These are phyloP conservation scores for Notolabrus celidotus DNA, from an alignment of 2,797 vertebrate species.

Conservation along the genomic window DNA sequence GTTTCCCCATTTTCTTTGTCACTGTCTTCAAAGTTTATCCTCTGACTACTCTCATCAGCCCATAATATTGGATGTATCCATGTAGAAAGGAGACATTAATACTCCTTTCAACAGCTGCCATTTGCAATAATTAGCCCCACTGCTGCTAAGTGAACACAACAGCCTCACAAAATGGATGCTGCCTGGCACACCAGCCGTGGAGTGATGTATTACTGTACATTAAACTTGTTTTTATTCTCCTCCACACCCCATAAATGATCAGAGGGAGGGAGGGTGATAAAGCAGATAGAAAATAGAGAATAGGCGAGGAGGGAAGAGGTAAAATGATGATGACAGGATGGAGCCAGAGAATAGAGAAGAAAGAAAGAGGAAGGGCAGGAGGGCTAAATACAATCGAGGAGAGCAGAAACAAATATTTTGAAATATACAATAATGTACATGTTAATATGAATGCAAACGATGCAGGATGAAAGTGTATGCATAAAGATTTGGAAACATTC, in stretches of 20 bases:
- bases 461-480: not conserved
- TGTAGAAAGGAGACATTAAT: conserved; percentile 81
- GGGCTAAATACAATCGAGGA: not conserved
- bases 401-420: conserved; percentile 6
- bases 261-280: conserved; percentile 9
- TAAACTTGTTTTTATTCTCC: conserved; percentile 70
- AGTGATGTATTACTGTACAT: conserved; percentile 69
- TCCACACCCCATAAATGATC: conserved; percentile 51
- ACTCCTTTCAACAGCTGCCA: conserved; percentile 71
- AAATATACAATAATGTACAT: not conserved
- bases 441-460: not conserved
- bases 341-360: not conserved
- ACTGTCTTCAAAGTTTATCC: conserved; percentile 38
- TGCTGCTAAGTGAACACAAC: conserved; percentile 65
- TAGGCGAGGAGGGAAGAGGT: not conserved
- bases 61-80: conserved; percentile 72
- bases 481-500: not conserved
- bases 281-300: conserved; percentile 1
- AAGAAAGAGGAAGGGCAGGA: not conserved
- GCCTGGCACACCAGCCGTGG: conserved; percentile 39
- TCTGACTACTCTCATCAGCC: conserved; percentile 59
- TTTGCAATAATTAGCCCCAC: conserved; percentile 78
- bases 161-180: conserved; percentile 70
- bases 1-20: conserved; percentile 7
- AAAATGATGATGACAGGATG: conserved; percentile 9